A percentile compares a stretch with the other conserved stretches of the same genome.
phyloP scores from a whole-genome alignment of 1,140 invertebrate genomes.

The Prorops nasuta region DNA sequence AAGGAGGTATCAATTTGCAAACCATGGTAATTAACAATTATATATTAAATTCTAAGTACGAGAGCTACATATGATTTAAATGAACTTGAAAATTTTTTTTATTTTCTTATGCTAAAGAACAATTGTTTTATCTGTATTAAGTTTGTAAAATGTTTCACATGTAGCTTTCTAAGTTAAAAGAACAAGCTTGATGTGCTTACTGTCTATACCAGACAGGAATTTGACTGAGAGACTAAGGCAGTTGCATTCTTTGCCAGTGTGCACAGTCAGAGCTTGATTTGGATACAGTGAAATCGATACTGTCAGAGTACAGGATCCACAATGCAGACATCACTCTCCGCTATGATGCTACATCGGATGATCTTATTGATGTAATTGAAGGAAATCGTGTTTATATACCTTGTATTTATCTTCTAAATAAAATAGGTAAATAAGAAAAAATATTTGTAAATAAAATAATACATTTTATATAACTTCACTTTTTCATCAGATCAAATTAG shows the following conservation, averaged over 20 bases:
- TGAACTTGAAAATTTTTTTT: background rate
- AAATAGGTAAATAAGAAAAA: constrained; percentile 73
- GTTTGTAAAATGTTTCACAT: background rate
- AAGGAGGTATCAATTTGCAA: constrained; percentile 91
- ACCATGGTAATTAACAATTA: constrained; percentile 61
- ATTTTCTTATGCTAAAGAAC: background rate
- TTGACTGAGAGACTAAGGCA: constrained; percentile 4
- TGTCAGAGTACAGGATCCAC: constrained; percentile 97
- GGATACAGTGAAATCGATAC: constrained; percentile 94
- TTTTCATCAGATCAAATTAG: constrained; percentile 78
- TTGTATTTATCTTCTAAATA: constrained; percentile 98
- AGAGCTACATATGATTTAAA: constrained; percentile 34
- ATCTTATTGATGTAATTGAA: constrained; percentile 98
- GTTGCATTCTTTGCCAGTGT: constrained; percentile 59
- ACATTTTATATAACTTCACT: constrained; percentile 8
- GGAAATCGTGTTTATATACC: constrained; percentile 98
- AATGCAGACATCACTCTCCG: constrained; percentile 95
- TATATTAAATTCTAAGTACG: constrained; percentile 37
- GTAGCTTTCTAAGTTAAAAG: constrained; percentile 1
- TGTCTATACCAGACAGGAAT: constrained; percentile 2
- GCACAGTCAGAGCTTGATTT: constrained; percentile 92
- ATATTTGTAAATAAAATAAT: constrained; percentile 3
- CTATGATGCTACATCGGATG: constrained; percentile 95
- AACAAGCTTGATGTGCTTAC: background rate
- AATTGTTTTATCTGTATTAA: background rate